A percentile compares a stretch with the other conserved stretches of the same genome.
These are phyloP conservation scores for Mixornis gularis DNA, from an alignment of 2,113 vertebrate species.

Conservation along the genomic window DNA sequence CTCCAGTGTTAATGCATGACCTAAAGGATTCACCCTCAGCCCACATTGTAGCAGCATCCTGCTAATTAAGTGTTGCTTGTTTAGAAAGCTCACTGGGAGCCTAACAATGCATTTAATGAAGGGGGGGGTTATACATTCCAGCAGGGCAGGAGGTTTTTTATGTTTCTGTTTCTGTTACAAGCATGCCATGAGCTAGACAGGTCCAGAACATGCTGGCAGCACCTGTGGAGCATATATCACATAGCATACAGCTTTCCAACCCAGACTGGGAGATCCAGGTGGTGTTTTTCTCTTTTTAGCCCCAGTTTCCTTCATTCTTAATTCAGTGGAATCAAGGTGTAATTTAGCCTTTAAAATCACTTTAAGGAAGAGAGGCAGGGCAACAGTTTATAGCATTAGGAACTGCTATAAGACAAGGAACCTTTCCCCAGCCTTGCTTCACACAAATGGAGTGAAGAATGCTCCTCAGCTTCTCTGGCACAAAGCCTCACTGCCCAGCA, in stretches of 20 bases:
- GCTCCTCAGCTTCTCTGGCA: background rate
- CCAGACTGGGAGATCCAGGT: background rate
- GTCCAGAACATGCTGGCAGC: background rate
- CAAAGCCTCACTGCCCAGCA: background rate
- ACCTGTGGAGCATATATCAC: fast-evolving
- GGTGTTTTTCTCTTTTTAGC: background rate
- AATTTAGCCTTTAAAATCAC: background rate
- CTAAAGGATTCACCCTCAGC: background rate
- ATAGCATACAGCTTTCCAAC: background rate
- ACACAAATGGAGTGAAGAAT: background rate
- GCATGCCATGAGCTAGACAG: fast-evolving
- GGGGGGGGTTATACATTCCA: background rate
- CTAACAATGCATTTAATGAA: background rate
- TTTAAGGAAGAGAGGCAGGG: background rate
- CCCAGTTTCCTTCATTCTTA: background rate
- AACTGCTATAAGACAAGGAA: background rate
- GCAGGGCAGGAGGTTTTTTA: background rate
- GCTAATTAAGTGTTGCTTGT: background rate
- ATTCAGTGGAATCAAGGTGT: background rate
- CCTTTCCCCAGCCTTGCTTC: background rate
- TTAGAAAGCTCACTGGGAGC: background rate
- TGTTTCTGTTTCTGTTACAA: background rate
- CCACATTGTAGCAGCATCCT: background rate
- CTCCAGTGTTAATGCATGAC: background rate
- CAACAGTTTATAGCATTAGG: background rate